Conservation (phyloP, 2,888 invertebrate species). For the Ypsolopha sequella region DNA sequence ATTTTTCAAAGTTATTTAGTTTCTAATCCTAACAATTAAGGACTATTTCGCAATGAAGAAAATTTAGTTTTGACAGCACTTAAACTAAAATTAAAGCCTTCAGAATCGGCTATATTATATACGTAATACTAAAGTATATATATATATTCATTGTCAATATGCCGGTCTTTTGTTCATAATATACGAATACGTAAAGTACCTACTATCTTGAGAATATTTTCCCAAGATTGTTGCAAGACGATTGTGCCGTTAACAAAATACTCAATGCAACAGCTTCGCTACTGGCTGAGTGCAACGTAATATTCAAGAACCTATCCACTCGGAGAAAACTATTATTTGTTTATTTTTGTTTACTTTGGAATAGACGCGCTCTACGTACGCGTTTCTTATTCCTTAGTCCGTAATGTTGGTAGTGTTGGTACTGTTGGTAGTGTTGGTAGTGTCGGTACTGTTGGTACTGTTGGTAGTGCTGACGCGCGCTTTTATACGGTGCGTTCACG, state of each 20-base stretch:
- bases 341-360: conserved; percentile 37
- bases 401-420: conserved; percentile 22
- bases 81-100: too few species aligned
- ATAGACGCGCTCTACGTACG: conserved; percentile 28
- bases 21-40: too few species aligned
- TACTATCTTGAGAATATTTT: too few species aligned
- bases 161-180: too few species aligned
- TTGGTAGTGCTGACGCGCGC: conserved; percentile 26
- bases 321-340: conserved; percentile 15
- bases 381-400: not conserved
- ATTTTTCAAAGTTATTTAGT: too few species aligned
- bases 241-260: not conserved
- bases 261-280: not conserved
- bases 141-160: too few species aligned
- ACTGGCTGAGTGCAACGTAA: not conserved
- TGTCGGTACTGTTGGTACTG: conserved; percentile 11
- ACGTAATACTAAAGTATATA: too few species aligned
- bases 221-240: too few species aligned
- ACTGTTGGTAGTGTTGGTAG: conserved; percentile 27
- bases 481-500: conserved; percentile 27
- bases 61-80: too few species aligned
- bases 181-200: too few species aligned
- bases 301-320: not conserved
- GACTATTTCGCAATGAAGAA: too few species aligned
- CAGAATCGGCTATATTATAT: too few species aligned